Conservation (phyloP, 2,113 vertebrate species). For the Nipponia nippon region DNA sequence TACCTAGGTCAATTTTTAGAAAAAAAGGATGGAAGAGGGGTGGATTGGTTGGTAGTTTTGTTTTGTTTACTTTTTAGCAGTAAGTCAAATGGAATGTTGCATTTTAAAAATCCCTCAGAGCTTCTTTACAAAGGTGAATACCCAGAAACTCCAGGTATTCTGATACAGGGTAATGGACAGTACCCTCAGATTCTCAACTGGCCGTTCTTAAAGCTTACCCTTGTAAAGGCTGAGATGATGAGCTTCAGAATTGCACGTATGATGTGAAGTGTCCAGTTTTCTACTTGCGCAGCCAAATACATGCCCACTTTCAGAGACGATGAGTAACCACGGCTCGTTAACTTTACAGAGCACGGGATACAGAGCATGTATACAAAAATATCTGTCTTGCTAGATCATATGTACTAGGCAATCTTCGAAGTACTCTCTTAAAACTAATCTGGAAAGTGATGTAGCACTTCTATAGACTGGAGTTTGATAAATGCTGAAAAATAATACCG, state of each 20-base stretch:
- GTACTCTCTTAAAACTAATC: neutral
- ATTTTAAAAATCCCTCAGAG: neutral
- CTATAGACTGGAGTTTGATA: neutral
- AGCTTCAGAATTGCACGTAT: neutral
- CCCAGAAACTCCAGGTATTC: neutral
- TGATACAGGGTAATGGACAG: neutral
- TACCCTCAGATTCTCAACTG: neutral
- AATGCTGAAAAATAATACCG: neutral
- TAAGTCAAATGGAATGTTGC: neutral
- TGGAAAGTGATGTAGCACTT: neutral
- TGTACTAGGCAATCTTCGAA: neutral
- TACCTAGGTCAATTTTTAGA: neutral
- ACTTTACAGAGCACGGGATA: neutral
- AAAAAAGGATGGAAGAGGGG: neutral
- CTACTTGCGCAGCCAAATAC: neutral
- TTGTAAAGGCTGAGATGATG: neutral
- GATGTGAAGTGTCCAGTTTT: neutral
- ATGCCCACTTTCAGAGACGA: neutral
- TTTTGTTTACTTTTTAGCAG: neutral
- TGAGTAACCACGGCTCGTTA: neutral
- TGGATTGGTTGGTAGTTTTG: neutral
- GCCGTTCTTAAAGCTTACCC: neutral
- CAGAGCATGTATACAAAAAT: neutral
- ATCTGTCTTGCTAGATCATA: neutral
- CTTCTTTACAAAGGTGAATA: neutral